A percentile compares a stretch with the other conserved stretches of the same genome.
Evolutionary conservation across 2,113 vertebrate species (phyloP).

Genomic region (Silurus glanis): DNA sequence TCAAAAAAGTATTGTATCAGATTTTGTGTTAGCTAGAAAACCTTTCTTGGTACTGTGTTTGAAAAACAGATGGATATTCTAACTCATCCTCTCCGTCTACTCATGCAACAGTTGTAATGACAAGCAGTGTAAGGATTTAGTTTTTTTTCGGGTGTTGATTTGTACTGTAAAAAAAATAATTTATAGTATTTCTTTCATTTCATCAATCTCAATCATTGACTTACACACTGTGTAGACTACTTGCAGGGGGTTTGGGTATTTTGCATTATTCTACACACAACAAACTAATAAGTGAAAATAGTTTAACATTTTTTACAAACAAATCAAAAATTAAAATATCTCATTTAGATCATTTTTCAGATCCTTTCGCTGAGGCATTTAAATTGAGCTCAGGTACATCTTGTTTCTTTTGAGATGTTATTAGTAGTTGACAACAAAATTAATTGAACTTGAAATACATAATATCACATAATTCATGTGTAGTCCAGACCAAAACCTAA

Average conservation of each 20-base stretch:
- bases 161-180: neutral
- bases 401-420: too few relatives aligned
- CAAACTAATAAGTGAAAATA: neutral
- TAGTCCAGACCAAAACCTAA: neutral
- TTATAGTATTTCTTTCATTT: neutral
- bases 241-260: neutral
- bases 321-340: too few relatives aligned
- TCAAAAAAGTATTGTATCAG: neutral
- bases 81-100: neutral
- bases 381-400: neutral
- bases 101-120: neutral
- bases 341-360: neutral
- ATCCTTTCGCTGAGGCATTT: neutral
- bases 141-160: neutral
- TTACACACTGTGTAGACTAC: neutral
- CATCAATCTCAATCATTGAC: neutral
- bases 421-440: too few relatives aligned
- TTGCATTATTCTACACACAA: too few relatives aligned
- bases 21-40: neutral
- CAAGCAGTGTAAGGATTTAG: neutral
- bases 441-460: neutral
- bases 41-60: neutral
- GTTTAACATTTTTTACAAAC: neutral
- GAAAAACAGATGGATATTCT: neutral
- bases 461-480: neutral